Conservation (phyloP, 2,113 vertebrate genomes). For the Oryzias melastigma region DNA sequence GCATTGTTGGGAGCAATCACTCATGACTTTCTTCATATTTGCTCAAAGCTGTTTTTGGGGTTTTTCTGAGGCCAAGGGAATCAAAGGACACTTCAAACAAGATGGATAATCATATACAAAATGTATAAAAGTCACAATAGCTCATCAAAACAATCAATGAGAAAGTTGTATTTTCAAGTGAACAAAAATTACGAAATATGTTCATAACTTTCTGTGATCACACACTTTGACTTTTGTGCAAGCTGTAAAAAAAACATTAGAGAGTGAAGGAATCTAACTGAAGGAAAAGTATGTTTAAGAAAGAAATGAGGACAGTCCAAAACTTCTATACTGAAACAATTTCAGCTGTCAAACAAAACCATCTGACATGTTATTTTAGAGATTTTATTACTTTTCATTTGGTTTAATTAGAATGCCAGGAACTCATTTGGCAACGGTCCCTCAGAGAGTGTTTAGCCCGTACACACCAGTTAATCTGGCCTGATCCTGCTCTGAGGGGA, state of each 20-base stretch:
- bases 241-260: constrained; percentile 32
- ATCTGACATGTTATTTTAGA: constrained; percentile 50
- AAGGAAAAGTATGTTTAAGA: constrained; percentile 49
- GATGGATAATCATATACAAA: constrained; percentile 30
- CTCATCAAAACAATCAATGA: constrained; percentile 37
- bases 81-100: constrained; percentile 31
- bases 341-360: constrained; percentile 11
- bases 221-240: constrained; percentile 7
- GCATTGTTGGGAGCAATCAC: constrained; percentile 74
- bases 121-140: constrained; percentile 36
- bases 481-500: constrained; percentile 60
- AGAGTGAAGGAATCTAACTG: constrained; percentile 34
- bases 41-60: constrained; percentile 76
- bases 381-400: constrained; percentile 58
- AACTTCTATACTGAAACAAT: constrained; percentile 36
- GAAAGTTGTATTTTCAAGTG: constrained; percentile 29
- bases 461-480: constrained; percentile 58
- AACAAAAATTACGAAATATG: constrained; percentile 12
- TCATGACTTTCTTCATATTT: constrained; percentile 66
- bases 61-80: constrained; percentile 66
- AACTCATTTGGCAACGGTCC: constrained; percentile 54
- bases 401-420: constrained; percentile 67
- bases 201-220: background rate
- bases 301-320: background rate
- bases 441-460: constrained; percentile 46